These are phyloP conservation scores for Hesperophylax magnus DNA, from an alignment of 1,140 invertebrate genomes.

Conservation along the genomic window DNA sequence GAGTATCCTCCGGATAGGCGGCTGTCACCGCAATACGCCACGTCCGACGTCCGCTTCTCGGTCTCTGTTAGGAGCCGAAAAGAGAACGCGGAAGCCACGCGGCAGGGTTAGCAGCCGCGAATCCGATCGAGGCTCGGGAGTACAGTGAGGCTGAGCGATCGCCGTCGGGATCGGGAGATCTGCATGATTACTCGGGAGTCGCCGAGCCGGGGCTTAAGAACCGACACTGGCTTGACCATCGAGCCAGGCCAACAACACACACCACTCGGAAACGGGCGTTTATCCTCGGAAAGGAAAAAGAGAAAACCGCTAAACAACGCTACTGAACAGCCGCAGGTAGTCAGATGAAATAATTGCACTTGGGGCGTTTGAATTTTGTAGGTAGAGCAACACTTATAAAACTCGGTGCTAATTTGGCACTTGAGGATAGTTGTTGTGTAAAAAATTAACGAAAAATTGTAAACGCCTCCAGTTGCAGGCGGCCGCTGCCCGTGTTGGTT, in stretches of 20 bases:
- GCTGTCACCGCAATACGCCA: neutral
- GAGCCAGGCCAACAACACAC: conserved; percentile 23
- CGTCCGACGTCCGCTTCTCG: neutral
- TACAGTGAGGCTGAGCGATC: conserved; percentile 47
- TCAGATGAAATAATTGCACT: neutral
- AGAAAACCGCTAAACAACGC: conserved; percentile 7
- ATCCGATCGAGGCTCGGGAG: conserved; percentile 16
- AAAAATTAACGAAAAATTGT: neutral
- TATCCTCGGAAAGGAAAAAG: conserved; percentile 8
- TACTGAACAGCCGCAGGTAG: conserved; percentile 38
- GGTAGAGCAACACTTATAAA: neutral
- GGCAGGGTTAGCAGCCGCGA: conserved; percentile 7
- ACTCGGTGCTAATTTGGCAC: conserved; percentile 6
- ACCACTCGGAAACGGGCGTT: conserved; percentile 18
- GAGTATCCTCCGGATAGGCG: conserved; percentile 8
- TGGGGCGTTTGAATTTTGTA: conserved; percentile 31
- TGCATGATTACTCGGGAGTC: conserved; percentile 57
- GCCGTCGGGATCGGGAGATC: conserved; percentile 55
- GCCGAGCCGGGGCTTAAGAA: conserved; percentile 55
- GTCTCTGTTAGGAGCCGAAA: neutral
- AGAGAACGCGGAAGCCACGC: neutral
- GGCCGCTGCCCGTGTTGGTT: conserved; percentile 42
- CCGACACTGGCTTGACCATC: conserved; percentile 43
- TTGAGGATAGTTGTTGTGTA: neutral
- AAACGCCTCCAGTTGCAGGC: conserved; percentile 28